A percentile compares a stretch with the other conserved stretches of the same genome.
Conservation (phyloP, 2,888 invertebrate genomes). For the Drosophila stalkeri region DNA sequence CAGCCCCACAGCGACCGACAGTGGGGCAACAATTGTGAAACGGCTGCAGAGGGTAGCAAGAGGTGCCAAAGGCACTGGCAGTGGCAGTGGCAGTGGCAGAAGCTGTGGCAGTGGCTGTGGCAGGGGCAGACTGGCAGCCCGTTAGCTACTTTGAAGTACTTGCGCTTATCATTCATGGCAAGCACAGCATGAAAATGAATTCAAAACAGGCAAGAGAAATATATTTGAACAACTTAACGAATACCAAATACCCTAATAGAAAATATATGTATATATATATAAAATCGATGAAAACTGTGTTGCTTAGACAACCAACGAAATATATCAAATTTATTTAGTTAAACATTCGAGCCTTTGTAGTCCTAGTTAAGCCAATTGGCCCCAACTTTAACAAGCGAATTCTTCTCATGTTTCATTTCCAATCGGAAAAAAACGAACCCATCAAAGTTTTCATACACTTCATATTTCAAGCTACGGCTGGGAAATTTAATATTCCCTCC, state of each 20-base stretch:
- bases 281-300: background rate
- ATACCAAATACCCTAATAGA: constrained; percentile 8
- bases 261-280: background rate
- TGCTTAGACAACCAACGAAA: background rate
- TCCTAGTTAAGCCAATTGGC: background rate
- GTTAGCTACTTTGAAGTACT: constrained; percentile 49
- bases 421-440: background rate
- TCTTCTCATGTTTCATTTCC: background rate
- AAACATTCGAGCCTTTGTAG: background rate
- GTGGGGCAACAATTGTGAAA: constrained; percentile 10
- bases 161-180: constrained; percentile 65
- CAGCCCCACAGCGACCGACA: constrained; percentile 4
- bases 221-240: background rate
- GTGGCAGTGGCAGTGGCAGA: background rate
- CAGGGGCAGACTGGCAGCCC: constrained; percentile 13
- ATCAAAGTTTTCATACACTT: background rate
- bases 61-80: background rate
- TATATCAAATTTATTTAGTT: background rate
- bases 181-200: constrained; percentile 44
- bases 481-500: constrained; percentile 1
- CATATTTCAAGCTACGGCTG: background rate
- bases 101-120: background rate
- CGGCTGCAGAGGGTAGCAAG: background rate
- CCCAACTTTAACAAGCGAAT: background rate
- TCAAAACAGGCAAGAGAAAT: background rate